These are phyloP conservation scores for Bruchidius siliquastri DNA, from an alignment of 2,888 invertebrate genomes.

Conservation along the genomic window DNA sequence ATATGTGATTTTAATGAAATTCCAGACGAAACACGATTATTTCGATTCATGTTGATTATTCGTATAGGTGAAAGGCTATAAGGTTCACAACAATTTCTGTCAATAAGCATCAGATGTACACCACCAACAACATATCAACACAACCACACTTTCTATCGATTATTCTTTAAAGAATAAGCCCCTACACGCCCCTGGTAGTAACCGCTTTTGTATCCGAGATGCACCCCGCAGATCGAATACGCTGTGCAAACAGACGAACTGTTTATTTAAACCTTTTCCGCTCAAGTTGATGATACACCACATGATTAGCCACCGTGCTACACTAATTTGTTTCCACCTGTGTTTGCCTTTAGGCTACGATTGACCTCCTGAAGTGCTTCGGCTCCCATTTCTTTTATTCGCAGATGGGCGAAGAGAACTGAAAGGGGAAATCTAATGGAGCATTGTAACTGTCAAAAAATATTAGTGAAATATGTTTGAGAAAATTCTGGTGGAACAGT, in stretches of 20 bases:
- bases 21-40: too few species aligned
- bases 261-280: slow-evolving; percentile 28
- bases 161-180: too few species aligned
- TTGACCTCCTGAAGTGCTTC: background rate
- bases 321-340: slow-evolving; percentile 11
- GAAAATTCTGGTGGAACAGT: too few species aligned
- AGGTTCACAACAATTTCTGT: too few species aligned
- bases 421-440: slow-evolving; percentile 5
- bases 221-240: slow-evolving; percentile 6
- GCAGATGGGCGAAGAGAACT: background rate
- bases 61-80: too few species aligned
- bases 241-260: slow-evolving; percentile 28
- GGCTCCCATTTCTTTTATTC: background rate
- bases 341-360: slow-evolving; percentile 15
- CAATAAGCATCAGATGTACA: too few species aligned
- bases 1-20: too few species aligned
- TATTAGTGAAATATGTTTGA: background rate
- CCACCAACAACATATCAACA: too few species aligned
- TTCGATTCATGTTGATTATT: too few species aligned
- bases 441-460: slow-evolving; percentile 3
- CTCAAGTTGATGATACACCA: slow-evolving; percentile 5
- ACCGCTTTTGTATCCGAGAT: slow-evolving; percentile 2
- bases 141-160: too few species aligned
- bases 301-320: background rate
- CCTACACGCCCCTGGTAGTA: background rate